phyloP scores from a whole-genome alignment of 2,888 invertebrate genomes.

The Tipula lateralis region DNA sequence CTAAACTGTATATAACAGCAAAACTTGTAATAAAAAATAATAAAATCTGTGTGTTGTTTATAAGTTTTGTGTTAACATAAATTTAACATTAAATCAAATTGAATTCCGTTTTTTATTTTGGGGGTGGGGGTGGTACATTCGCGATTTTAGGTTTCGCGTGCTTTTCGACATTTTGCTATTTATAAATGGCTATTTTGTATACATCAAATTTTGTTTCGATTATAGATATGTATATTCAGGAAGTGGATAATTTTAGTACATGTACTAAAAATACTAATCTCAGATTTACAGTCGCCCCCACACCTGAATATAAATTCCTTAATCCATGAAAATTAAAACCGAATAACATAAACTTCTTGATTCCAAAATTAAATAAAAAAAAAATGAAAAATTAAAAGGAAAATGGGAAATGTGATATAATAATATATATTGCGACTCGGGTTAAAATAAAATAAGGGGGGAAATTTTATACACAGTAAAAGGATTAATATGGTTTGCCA shows the following conservation, averaged over 20 bases:
- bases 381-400: background rate
- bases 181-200: background rate
- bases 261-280: background rate
- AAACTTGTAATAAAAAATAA: background rate
- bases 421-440: constrained; percentile 11
- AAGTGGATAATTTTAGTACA: background rate
- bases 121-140: background rate
- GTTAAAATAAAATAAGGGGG: background rate
- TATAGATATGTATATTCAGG: background rate
- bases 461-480: background rate
- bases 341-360: constrained; percentile 24
- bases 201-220: background rate
- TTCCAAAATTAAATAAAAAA: background rate
- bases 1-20: background rate
- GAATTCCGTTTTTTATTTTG: background rate
- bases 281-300: background rate
- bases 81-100: constrained; percentile 11
- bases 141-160: background rate
- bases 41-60: background rate
- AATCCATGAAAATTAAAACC: constrained; percentile 19
- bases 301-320: background rate
- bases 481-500: constrained; percentile 11
- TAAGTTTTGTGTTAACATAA: constrained; percentile 19
- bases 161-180: background rate
- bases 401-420: background rate